Evolutionary conservation across 2,797 vertebrate genomes (phyloP).

Genomic region (Varecia variegata): DNA sequence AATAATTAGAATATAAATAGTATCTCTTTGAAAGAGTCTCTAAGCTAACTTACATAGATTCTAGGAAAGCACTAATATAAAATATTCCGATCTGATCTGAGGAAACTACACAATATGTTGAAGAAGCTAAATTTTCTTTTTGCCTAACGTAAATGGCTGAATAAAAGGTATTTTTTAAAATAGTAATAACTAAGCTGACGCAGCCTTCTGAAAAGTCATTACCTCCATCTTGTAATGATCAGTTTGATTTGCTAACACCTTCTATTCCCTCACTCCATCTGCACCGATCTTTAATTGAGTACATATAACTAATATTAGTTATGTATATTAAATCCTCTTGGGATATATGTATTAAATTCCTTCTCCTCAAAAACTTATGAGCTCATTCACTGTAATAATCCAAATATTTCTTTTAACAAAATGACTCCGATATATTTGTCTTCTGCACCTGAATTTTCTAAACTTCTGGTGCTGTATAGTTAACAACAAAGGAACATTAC

Average conservation of each 20-base stretch:
- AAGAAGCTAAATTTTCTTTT: not conserved
- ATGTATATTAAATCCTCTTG: not conserved
- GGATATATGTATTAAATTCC: not conserved
- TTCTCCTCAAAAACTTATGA: not conserved
- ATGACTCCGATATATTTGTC: not conserved
- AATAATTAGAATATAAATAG: not conserved
- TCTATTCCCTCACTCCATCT: not conserved
- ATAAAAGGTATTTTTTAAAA: not conserved
- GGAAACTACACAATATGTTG: not conserved
- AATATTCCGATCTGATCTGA: not conserved
- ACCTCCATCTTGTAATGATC: not conserved
- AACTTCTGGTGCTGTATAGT: not conserved
- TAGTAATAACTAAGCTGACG: not conserved
- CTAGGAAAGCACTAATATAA: not conserved
- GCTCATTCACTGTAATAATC: not conserved
- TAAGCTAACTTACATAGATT: not conserved
- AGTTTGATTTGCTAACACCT: not conserved
- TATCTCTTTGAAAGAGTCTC: not conserved
- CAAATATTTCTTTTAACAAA: not conserved
- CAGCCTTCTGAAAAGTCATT: not conserved
- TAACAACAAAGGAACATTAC: not conserved
- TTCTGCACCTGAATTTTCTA: not conserved
- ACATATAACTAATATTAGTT: not conserved
- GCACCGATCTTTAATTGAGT: not conserved
- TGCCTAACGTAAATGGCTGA: not conserved